phyloP scores from a whole-genome alignment of 2,113 vertebrate species.

The Sula dactylatra region DNA sequence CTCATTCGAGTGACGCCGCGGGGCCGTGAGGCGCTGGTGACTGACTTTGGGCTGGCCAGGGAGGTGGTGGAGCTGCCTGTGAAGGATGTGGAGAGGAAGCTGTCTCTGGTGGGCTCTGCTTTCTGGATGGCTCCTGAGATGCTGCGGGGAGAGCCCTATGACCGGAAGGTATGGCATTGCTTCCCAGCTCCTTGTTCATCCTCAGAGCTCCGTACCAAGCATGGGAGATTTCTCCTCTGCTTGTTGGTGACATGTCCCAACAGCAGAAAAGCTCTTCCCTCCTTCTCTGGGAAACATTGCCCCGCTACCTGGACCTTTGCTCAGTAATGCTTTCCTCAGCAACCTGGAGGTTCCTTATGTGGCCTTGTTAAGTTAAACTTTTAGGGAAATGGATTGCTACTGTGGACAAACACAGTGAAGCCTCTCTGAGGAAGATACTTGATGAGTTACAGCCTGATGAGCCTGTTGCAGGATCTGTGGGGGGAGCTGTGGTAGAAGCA shows the following conservation, averaged over 20 bases:
- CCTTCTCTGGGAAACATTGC: neutral
- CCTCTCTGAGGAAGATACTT: neutral
- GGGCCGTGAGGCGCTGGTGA: constrained; percentile 82
- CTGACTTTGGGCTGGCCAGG: constrained; percentile 86
- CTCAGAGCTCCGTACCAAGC: rapidly evolving
- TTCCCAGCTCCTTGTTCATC: neutral
- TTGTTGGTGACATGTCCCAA: neutral
- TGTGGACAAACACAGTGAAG: neutral
- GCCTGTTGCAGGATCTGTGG: neutral
- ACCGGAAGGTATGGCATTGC: constrained; percentile 77
- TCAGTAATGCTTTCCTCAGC: neutral
- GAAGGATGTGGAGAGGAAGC: constrained; percentile 78
- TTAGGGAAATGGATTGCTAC: neutral
- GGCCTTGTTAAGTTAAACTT: neutral
- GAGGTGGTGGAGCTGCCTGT: constrained; percentile 83
- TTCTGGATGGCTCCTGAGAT: constrained; percentile 93
- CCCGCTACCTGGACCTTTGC: neutral
- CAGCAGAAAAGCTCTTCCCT: neutral
- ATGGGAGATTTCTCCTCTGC: neutral
- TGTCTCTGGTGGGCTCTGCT: constrained; percentile 86
- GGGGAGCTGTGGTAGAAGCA: neutral
- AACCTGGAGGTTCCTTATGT: neutral
- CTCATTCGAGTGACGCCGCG: constrained; percentile 77
- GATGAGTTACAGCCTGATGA: neutral
- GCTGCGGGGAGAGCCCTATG: constrained; percentile 86